Evolutionary conservation across 2,888 invertebrate species (phyloP).

Genomic region (Lycia hirtaria): DNA sequence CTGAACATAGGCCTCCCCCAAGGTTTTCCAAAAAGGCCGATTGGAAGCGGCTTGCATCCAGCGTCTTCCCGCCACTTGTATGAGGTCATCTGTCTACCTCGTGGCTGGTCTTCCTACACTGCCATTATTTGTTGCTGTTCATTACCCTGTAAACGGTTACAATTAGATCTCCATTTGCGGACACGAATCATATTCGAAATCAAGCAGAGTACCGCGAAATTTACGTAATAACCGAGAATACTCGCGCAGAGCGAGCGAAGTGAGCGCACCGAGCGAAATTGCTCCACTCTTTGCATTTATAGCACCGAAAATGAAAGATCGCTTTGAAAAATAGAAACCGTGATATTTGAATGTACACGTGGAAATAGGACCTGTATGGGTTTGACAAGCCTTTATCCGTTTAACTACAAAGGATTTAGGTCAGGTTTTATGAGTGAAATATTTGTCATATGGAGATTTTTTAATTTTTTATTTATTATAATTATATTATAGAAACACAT

Average conservation of each 20-base stretch:
- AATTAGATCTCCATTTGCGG: slow-evolving; percentile 28
- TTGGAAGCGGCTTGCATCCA: no score
- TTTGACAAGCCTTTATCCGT: slow-evolving; percentile 23
- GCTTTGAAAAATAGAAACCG: slow-evolving; percentile 56
- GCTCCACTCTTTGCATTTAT: slow-evolving; percentile 71
- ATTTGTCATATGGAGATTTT: neutral
- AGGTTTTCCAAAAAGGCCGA: no score
- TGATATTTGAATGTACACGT: slow-evolving; percentile 11
- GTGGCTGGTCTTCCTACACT: neutral
- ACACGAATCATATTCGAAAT: slow-evolving; percentile 49
- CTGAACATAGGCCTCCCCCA: no score
- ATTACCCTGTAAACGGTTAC: slow-evolving; percentile 19
- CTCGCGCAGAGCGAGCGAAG: slow-evolving; percentile 6
- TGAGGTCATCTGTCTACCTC: neutral
- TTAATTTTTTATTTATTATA: no score
- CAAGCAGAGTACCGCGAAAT: slow-evolving; percentile 49
- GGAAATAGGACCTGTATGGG: slow-evolving; percentile 13
- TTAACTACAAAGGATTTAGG: slow-evolving; percentile 5
- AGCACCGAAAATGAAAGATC: slow-evolving; percentile 71
- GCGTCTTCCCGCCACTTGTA: no score
- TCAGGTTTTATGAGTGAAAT: neutral
- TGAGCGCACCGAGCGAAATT: slow-evolving; percentile 58
- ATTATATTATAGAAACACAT: no score
- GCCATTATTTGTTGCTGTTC: neutral
- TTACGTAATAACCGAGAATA: slow-evolving; percentile 50